A percentile compares a stretch with the other conserved stretches of the same genome.
These are phyloP conservation scores for Hippopotamyrus pictus DNA, from an alignment of 2,797 vertebrate species.

Conservation along the genomic window DNA sequence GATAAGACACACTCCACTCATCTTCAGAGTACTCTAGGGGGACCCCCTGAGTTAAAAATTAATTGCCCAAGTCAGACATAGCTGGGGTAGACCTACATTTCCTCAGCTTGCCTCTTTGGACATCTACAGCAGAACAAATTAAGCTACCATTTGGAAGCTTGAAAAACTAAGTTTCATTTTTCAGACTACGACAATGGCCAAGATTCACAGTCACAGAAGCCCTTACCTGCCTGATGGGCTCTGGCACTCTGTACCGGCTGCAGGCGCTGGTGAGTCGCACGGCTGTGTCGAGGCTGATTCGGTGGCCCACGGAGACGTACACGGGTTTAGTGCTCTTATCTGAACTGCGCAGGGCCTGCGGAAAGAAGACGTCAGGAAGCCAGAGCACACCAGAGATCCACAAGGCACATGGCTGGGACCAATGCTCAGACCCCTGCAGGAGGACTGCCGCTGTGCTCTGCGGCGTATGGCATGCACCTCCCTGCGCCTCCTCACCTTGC, in stretches of 20 bases:
- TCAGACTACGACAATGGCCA: neutral
- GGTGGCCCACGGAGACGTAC: slow-evolving; percentile 83
- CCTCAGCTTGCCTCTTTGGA: neutral
- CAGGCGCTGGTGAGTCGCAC: slow-evolving; percentile 73
- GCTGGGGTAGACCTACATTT: neutral
- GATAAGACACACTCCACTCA: neutral
- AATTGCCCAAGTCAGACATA: neutral
- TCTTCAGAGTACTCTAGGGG: neutral
- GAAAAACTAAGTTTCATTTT: neutral
- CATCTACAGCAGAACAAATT: neutral
- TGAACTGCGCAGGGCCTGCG: slow-evolving; percentile 72
- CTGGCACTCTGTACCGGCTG: slow-evolving; percentile 78
- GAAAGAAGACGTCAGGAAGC: neutral
- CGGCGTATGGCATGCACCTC: neutral
- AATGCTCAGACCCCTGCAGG: neutral
- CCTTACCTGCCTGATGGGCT: slow-evolving; percentile 85
- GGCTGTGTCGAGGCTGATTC: slow-evolving; percentile 71
- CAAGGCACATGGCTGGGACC: neutral
- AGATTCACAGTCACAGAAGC: neutral
- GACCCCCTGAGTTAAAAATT: neutral
- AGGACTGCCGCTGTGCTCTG: neutral
- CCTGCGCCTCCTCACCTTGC: slow-evolving; percentile 67
- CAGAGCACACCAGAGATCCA: neutral
- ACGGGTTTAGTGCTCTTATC: slow-evolving; percentile 73
- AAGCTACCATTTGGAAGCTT: neutral